Conservation (phyloP, 92 coral and sea anemone genomes). For the Epizoanthus ramosus region DNA sequence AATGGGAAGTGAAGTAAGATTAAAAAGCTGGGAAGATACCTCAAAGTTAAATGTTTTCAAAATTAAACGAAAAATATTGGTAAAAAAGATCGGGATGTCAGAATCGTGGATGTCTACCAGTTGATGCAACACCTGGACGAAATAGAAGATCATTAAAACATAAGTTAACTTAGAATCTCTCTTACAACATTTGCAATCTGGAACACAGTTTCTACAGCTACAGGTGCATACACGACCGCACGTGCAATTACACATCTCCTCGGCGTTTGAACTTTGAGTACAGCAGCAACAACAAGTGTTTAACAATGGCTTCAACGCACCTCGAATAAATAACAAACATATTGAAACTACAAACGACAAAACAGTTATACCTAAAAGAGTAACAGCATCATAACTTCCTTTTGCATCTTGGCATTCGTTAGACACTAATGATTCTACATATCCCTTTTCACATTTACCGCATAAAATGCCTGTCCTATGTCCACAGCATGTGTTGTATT, state of each 20-base stretch:
- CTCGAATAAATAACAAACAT: background rate
- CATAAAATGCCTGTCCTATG: slow-evolving; percentile 7
- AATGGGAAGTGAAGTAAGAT: background rate
- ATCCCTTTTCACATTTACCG: slow-evolving; percentile 11
- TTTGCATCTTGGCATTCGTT: background rate
- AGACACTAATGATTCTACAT: slow-evolving; percentile 10
- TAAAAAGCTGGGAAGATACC: background rate
- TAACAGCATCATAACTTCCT: too few relatives aligned
- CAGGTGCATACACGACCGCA: slow-evolving; percentile 6
- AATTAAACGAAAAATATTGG: background rate
- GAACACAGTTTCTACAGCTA: background rate
- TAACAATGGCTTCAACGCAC: background rate
- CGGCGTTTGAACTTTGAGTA: too few relatives aligned
- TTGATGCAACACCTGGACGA: slow-evolving; percentile 1
- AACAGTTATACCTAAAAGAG: background rate
- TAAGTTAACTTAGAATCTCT: background rate
- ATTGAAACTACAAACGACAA: background rate
- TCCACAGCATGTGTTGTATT: slow-evolving; percentile 36
- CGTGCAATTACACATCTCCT: background rate
- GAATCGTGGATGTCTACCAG: background rate
- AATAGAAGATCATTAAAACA: background rate
- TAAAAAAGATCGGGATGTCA: background rate
- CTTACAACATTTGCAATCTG: background rate
- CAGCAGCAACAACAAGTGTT: background rate
- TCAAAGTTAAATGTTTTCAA: background rate